phyloP scores from a whole-genome alignment of 2,113 vertebrate species.

The Platysteira castanea region DNA sequence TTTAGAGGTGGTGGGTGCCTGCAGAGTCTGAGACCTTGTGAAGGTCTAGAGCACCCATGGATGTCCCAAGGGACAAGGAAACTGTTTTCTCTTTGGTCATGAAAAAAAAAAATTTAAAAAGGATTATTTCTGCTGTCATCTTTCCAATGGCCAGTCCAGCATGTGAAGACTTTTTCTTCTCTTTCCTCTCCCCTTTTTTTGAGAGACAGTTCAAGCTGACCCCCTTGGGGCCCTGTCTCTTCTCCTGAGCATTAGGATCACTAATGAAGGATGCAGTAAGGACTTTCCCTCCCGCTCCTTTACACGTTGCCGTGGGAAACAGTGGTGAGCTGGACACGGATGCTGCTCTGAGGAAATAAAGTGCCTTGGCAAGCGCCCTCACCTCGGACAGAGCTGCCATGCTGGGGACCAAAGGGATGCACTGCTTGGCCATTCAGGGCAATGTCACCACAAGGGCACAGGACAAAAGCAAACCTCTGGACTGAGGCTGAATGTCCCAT shows the following conservation, averaged over 20 bases:
- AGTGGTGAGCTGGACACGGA: not conserved
- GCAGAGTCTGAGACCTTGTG: rapidly evolving
- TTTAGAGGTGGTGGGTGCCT: not conserved
- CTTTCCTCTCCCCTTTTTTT: not conserved
- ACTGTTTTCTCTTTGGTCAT: not conserved
- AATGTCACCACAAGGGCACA: not conserved
- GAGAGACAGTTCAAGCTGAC: not conserved
- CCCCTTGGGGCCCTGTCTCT: not conserved
- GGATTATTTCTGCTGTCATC: not conserved
- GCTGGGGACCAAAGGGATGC: not conserved
- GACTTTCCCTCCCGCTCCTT: not conserved
- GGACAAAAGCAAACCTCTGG: not conserved
- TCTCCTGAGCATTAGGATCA: not conserved
- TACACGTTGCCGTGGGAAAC: not conserved
- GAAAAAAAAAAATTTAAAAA: not conserved
- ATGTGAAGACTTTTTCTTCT: not conserved
- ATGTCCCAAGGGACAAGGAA: not conserved
- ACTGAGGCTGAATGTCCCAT: not conserved
- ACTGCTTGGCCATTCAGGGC: not conserved
- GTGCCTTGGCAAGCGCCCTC: not conserved
- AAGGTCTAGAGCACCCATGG: not conserved
- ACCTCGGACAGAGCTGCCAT: not conserved
- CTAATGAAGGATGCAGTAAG: not conserved
- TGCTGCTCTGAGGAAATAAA: not conserved
- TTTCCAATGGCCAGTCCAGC: not conserved